Base-by-base conservation (phyloP, 2,113 vertebrate genomes). In the Galemys pyrenaicus region DNA sequence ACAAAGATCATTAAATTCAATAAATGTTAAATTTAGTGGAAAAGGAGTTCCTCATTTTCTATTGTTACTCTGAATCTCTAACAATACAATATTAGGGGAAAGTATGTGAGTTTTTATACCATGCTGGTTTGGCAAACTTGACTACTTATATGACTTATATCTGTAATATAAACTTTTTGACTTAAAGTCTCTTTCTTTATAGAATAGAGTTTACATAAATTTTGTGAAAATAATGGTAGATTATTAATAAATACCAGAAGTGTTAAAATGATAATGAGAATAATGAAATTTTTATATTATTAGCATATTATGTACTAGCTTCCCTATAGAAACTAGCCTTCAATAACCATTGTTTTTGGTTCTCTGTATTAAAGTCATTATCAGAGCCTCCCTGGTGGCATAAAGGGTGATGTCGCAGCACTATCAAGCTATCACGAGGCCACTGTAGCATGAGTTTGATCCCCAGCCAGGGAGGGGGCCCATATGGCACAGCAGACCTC, bases 1-100 rank as follows among this genome's bases (percentile, higher is more conserved):
- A n/a, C 19, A 81, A 86, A 85, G 28, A 60, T 30, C 19, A 32
- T 71, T n/a, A 82, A 56, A 58, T 90, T 92, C 46, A 73, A 28
- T 24, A 88, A 96, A 82, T 74, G 10, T 77, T 39, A 81, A 91
- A 82, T 85, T n/a, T 37, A 88, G 12, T 81, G 1, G 83, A 51
- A 91, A 87, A 87, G 26, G 9, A 41, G 28, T 37, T 74, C 35
- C 24, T 77, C 37, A 75, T 30, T 54, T 54, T 86, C 2, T 73
- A 37, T 60, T 86, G 74, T 70, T 41, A 75, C 46, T 86, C 12
- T 9, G 68, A 82, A 32, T 41, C 83, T 79, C 17, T 32, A 88
- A 41, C 19, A 64, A 68, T 26, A 54, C 0, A 64, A n/a, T 62
- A 11, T 73, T n/a, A 79, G 26, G 26, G n/a, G n/a, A 24, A 79